Evolutionary conservation across 2,797 vertebrate species (phyloP).

Genomic region (Hippopotamyrus pictus): DNA sequence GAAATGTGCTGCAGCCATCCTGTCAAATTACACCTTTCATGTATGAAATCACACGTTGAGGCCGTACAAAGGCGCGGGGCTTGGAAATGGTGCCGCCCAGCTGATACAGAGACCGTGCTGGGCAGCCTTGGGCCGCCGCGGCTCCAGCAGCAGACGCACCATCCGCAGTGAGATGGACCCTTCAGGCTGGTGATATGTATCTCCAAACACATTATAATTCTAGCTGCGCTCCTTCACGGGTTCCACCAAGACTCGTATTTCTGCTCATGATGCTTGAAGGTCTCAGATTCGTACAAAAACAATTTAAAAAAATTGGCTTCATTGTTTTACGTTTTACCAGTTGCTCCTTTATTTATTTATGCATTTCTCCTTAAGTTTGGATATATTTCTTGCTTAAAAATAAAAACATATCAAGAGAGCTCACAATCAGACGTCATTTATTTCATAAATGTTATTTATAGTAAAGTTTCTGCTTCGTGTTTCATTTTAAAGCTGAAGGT

Average conservation of each 20-base stretch:
- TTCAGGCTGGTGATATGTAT: conserved; percentile 43
- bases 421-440: conserved; percentile 41
- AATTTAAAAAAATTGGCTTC: conserved; percentile 36
- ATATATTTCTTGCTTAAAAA: not conserved
- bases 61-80: conserved; percentile 63
- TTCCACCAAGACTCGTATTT: conserved; percentile 43
- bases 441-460: conserved; percentile 51
- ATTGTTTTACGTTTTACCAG: conserved; percentile 32
- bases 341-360: not conserved
- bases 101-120: conserved; percentile 63
- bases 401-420: conserved; percentile 47
- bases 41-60: conserved; percentile 72
- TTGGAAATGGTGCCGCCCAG: conserved; percentile 50
- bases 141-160: conserved; percentile 53
- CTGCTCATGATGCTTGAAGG: conserved; percentile 41
- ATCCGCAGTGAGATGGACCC: conserved; percentile 50
- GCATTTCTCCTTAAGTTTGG: not conserved
- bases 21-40: conserved; percentile 77
- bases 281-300: conserved; percentile 35
- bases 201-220: conserved; percentile 45
- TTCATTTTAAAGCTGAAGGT: conserved; percentile 23
- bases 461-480: conserved; percentile 40
- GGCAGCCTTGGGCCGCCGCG: conserved; percentile 57
- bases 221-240: conserved; percentile 56
- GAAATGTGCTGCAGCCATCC: conserved; percentile 63